These are phyloP conservation scores for Siderastrea siderea DNA, from an alignment of 92 coral and sea anemone genomes.

Conservation along the genomic window DNA sequence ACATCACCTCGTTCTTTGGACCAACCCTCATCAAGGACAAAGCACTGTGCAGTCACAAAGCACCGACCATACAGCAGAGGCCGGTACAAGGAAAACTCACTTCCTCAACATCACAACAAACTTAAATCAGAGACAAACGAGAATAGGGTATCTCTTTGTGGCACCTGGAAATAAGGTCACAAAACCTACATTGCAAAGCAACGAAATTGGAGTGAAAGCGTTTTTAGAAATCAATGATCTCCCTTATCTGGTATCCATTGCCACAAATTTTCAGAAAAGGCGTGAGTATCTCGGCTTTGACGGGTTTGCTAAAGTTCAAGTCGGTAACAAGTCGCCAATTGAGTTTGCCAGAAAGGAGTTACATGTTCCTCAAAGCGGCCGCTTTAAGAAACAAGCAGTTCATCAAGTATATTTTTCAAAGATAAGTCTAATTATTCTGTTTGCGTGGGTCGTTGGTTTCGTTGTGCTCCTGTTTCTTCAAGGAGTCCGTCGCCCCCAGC, in stretches of 20 bases:
- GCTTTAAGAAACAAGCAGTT: neutral
- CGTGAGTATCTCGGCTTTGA: constrained; percentile 11
- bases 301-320: constrained; percentile 18
- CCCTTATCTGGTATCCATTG: constrained; percentile 11
- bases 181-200: neutral
- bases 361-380: neutral
- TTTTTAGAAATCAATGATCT: constrained; percentile 24
- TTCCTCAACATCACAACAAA: constrained; percentile 75
- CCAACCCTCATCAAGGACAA: constrained; percentile 34
- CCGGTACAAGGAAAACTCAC: constrained; percentile 64
- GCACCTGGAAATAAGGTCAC: constrained; percentile 42
- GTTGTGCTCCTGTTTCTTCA: neutral
- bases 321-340: neutral
- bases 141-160: constrained; percentile 71
- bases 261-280: constrained; percentile 10
- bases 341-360: neutral
- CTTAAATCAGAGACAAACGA: constrained; percentile 5
- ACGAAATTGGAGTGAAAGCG: neutral
- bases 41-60: constrained; percentile 39
- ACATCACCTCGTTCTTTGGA: constrained; percentile 53
- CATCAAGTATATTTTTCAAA: neutral
- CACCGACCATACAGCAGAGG: constrained; percentile 42
- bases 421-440: neutral
- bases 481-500: constrained; percentile 6
- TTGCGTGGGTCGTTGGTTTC: neutral